Conservation (phyloP, 2,797 vertebrate species). For the Tadarida brasiliensis region DNA sequence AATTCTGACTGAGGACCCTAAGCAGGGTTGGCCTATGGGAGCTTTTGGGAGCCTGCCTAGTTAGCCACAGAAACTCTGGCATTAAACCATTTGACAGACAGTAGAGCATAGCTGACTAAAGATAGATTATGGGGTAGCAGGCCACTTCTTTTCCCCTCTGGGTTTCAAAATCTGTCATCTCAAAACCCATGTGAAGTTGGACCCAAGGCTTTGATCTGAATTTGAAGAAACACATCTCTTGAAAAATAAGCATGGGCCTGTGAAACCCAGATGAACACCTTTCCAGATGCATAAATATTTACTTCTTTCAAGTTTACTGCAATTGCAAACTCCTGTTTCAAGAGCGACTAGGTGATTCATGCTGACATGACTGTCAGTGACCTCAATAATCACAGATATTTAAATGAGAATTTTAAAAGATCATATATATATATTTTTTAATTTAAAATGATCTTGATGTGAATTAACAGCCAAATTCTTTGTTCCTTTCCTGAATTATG, state of each 20-base stretch:
- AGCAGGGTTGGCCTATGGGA: not conserved
- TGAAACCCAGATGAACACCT: not conserved
- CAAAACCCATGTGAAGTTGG: not conserved
- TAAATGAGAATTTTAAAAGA: constrained; percentile 73
- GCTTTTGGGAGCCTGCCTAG: not conserved
- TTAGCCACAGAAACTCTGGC: not conserved
- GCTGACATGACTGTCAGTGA: constrained; percentile 63
- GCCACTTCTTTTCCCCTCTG: not conserved
- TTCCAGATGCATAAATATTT: constrained; percentile 57
- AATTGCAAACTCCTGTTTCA: constrained; percentile 60
- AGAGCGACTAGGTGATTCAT: constrained; percentile 53
- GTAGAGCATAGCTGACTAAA: not conserved
- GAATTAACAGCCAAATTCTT: constrained; percentile 52
- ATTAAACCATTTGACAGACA: not conserved
- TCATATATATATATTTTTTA: constrained; percentile 70
- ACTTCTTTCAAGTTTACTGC: constrained; percentile 58
- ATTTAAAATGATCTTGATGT: constrained; percentile 69
- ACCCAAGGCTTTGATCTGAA: not conserved
- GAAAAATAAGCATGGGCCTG: not conserved
- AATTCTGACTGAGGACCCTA: not conserved
- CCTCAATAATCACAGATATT: constrained; percentile 67
- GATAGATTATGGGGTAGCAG: too few relatives aligned
- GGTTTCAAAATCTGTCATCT: not conserved
- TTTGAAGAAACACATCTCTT: constrained; percentile 29
- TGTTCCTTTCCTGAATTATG: constrained; percentile 31